Evolutionary conservation across 1,140 invertebrate species (phyloP).

Genomic region (Zaprionus capensis): DNA sequence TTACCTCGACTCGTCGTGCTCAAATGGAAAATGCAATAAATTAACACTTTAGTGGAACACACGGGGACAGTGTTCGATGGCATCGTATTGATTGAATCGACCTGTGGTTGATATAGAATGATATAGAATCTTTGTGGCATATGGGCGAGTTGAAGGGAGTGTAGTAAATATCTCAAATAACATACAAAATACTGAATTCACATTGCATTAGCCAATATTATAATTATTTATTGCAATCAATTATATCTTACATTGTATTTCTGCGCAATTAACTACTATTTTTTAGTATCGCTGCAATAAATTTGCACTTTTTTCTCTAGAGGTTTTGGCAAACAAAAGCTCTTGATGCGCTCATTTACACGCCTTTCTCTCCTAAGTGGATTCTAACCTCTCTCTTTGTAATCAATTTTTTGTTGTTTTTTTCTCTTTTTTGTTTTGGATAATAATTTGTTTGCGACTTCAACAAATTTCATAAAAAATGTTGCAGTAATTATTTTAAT

Average conservation of each 20-base stretch:
- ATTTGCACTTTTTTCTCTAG: not conserved
- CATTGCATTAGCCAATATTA: not conserved
- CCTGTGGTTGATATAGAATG: not conserved
- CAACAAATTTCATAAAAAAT: constrained; percentile 80
- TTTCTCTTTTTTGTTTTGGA: constrained; percentile 45
- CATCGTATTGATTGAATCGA: not conserved
- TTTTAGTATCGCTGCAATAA: not conserved
- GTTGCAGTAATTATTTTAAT: constrained; percentile 79
- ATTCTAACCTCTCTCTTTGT: constrained; percentile 32
- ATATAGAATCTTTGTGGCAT: not conserved
- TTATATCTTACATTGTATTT: too few relatives aligned
- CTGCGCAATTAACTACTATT: too few relatives aligned
- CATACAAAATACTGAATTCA: not conserved
- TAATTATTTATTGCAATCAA: not conserved
- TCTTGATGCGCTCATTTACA: constrained; percentile 18
- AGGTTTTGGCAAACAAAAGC: constrained; percentile 15
- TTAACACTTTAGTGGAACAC: not conserved
- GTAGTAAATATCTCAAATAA: not conserved
- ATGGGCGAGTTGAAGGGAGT: not conserved
- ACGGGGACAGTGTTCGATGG: not conserved
- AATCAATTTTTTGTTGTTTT: constrained; percentile 15
- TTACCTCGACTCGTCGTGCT: not conserved
- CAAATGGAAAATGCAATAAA: not conserved
- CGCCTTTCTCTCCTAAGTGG: constrained; percentile 14
- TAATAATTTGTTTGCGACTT: constrained; percentile 73